A percentile compares a stretch with the other conserved stretches of the same genome.
These are phyloP conservation scores for Porites evermanni DNA, from an alignment of 92 coral and sea anemone species.

Conservation along the genomic window DNA sequence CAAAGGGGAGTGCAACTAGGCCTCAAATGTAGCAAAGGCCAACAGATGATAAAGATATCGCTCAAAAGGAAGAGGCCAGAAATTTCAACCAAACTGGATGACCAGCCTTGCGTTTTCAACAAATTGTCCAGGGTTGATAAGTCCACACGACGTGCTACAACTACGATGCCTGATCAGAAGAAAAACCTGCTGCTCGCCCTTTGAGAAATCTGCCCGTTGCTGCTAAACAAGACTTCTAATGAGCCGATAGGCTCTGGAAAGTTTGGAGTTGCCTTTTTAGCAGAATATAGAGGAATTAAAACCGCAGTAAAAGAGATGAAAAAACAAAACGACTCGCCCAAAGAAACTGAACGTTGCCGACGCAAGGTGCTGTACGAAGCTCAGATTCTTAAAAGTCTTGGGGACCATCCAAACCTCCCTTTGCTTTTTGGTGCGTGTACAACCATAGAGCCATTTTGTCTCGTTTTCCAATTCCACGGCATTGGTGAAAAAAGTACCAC, in stretches of 20 bases:
- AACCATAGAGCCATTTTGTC: slow-evolving; percentile 38
- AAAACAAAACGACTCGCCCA: slow-evolving; percentile 8
- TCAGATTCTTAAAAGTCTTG: slow-evolving; percentile 6
- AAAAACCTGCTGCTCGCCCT: no score
- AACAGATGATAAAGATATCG: no score
- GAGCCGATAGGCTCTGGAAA: neutral
- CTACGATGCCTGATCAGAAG: no score
- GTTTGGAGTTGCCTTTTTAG: slow-evolving; percentile 36
- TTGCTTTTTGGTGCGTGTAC: slow-evolving; percentile 49
- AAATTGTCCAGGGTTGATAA: no score
- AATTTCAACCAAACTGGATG: no score
- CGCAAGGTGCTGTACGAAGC: slow-evolving; percentile 49
- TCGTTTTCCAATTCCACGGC: slow-evolving; percentile 56
- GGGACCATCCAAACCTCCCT: slow-evolving; percentile 49
- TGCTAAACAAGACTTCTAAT: no score
- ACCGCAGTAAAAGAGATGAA: slow-evolving; percentile 38
- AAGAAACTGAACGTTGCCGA: slow-evolving; percentile 43
- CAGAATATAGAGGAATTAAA: slow-evolving; percentile 34
- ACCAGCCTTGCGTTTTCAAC: no score
- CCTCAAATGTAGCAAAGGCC: no score
- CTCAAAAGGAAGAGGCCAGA: no score
- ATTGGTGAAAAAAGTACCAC: slow-evolving; percentile 39
- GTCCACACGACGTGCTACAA: no score
- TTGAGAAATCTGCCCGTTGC: no score
- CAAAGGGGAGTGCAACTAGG: no score